Evolutionary conservation across 2,888 invertebrate genomes (phyloP), one percentile per base, ranked within the genome.

Genomic region (Latrodectus elegans): DNA sequence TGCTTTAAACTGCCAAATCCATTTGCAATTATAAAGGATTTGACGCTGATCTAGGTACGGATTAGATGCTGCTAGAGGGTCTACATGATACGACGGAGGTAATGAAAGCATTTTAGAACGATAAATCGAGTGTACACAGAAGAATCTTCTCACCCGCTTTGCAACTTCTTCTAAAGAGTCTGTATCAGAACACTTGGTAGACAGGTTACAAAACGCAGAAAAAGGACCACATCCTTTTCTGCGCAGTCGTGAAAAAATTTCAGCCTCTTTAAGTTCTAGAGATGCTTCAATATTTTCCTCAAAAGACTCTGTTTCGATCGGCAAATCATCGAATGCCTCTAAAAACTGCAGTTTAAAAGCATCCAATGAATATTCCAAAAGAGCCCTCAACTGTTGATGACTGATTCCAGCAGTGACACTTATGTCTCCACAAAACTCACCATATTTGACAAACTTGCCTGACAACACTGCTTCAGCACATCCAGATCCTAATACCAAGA

Each of bases 381-480:
- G 94, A 9, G 90, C 90, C 53, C 93, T 91, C 55, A 99, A 93
- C 93, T 99, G 99, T 3, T 95, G 95, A 93, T 99, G 99, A 6
- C 98, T 97, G 90, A 99, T 97, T 1, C 99, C 98, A 0, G 99
- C 99, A 84, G 99, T 99, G 0, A 99, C 99, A 93, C 99, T 99
- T 22, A 99, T 94, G 92, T 99, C 99, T 0, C 99, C 99, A 91
- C 99, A 98, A 38, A 99, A 99, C 92, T 99, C 99, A 93, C 99
- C 99, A 92, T 99, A 99, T 92, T 99, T 99, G 0, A 99, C 99
- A 94, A 99, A 95, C 92, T 99, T 99, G 0, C 99, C 99, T 75
- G 99, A 94, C 12, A 99, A 93, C 0, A 98, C 95, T 93, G 99
- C 99, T 92, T 99, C 99, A 0, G 99, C 99, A 93, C 99, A 99